A percentile compares a stretch with the other conserved stretches of the same genome.
phyloP scores from a whole-genome alignment of 1,140 invertebrate species.

The Varroa destructor region DNA sequence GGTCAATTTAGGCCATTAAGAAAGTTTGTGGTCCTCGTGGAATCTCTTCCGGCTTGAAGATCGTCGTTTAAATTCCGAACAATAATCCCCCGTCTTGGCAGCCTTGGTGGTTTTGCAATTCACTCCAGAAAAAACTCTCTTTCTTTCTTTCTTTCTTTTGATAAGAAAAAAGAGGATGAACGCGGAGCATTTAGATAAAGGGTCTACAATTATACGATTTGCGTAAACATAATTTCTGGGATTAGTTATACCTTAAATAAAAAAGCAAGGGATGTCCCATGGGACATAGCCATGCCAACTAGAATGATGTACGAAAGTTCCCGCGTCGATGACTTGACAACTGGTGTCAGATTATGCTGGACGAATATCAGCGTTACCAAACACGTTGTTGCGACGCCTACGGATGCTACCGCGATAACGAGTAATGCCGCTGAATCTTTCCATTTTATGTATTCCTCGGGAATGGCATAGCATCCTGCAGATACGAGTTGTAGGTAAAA shows the following conservation, averaged over 20 bases:
- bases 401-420: slow-evolving; percentile 47
- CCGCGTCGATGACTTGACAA: slow-evolving; percentile 54
- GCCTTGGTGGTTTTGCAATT: too few species aligned
- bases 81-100: too few species aligned
- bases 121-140: too few species aligned
- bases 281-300: slow-evolving; percentile 48
- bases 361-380: slow-evolving; percentile 50
- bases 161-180: too few species aligned
- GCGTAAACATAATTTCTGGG: too few species aligned
- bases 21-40: too few species aligned
- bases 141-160: too few species aligned
- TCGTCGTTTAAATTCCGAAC: too few species aligned
- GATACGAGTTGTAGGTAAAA: slow-evolving; percentile 18
- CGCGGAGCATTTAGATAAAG: too few species aligned
- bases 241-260: slow-evolving; percentile 42
- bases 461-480: slow-evolving; percentile 48
- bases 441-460: slow-evolving; percentile 49
- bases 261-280: slow-evolving; percentile 52
- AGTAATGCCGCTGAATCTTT: slow-evolving; percentile 48
- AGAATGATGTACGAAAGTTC: slow-evolving; percentile 58
- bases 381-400: slow-evolving; percentile 51
- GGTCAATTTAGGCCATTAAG: too few species aligned
- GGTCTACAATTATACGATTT: too few species aligned
- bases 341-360: slow-evolving; percentile 54
- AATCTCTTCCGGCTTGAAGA: too few species aligned